These are phyloP conservation scores for Drosophila ustulata DNA, from an alignment of 2,888 invertebrate species.

Conservation along the genomic window DNA sequence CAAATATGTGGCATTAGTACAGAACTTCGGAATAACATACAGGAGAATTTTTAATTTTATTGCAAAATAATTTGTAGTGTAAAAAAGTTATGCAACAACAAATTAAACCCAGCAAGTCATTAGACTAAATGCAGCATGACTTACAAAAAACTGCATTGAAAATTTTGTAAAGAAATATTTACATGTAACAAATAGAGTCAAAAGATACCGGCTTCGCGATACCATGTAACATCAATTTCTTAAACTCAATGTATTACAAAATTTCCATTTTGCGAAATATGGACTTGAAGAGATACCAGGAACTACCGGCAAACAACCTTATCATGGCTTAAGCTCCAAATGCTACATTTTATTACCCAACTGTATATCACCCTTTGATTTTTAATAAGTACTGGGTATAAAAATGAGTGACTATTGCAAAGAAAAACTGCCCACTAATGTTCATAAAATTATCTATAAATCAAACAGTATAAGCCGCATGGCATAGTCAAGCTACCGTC, in stretches of 20 bases:
- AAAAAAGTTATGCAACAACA: conserved; percentile 32
- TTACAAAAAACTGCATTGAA: conserved; percentile 46
- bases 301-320: not conserved
- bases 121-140: conserved; percentile 77
- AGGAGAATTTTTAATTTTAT: conserved; percentile 20
- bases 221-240: conserved; percentile 1
- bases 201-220: not conserved
- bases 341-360: not conserved
- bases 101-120: conserved; percentile 68
- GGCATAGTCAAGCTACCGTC: conserved; percentile 26
- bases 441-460: conserved; percentile 76
- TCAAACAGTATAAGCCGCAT: conserved; percentile 68
- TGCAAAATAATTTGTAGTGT: conserved; percentile 45
- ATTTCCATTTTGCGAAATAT: not conserved
- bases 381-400: not conserved
- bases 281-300: too few species aligned
- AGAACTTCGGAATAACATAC: conserved; percentile 33
- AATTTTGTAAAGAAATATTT: conserved; percentile 59
- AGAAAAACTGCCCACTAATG: conserved; percentile 76
- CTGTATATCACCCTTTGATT: not conserved
- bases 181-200: not conserved
- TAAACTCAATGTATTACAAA: not conserved
- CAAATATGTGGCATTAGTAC: conserved; percentile 23
- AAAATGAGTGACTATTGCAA: conserved; percentile 44
- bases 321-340: not conserved